Evolutionary conservation across 2,113 vertebrate genomes (phyloP).

Genomic region (Procapra przewalskii): DNA sequence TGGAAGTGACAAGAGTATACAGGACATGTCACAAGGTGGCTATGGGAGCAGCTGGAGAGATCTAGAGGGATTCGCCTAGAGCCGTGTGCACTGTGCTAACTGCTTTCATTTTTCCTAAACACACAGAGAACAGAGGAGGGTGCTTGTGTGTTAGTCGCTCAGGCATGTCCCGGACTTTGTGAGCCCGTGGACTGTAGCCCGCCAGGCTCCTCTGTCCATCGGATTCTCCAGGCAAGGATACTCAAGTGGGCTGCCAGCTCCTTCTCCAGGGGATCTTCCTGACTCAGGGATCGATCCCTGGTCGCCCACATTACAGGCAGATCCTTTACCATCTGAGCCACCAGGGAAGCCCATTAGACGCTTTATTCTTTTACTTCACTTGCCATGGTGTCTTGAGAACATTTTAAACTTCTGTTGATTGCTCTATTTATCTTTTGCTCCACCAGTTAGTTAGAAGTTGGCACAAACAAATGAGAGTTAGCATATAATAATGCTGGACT

Average conservation of each 20-base stretch:
- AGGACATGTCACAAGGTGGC: neutral
- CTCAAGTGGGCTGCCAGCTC: neutral
- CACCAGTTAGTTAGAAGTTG: neutral
- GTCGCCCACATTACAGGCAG: neutral
- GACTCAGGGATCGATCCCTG: accelerated
- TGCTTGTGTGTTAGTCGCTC: neutral
- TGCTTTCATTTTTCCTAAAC: neutral
- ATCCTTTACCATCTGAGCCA: neutral
- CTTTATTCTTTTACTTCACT: neutral
- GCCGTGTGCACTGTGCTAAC: accelerated
- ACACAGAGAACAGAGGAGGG: neutral
- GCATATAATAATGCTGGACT: neutral
- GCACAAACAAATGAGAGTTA: neutral
- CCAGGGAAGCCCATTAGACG: neutral
- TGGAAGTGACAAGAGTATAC: neutral
- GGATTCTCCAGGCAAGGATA: neutral
- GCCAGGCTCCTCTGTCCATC: neutral
- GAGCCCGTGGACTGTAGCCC: neutral
- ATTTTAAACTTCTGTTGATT: neutral
- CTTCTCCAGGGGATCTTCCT: neutral
- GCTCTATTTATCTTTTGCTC: neutral
- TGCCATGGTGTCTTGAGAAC: neutral
- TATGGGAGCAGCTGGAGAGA: neutral
- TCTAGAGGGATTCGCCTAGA: too few species aligned
- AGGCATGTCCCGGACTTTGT: neutral